phyloP scores from a whole-genome alignment of 2,113 vertebrate genomes.

The Panthera tigris region DNA sequence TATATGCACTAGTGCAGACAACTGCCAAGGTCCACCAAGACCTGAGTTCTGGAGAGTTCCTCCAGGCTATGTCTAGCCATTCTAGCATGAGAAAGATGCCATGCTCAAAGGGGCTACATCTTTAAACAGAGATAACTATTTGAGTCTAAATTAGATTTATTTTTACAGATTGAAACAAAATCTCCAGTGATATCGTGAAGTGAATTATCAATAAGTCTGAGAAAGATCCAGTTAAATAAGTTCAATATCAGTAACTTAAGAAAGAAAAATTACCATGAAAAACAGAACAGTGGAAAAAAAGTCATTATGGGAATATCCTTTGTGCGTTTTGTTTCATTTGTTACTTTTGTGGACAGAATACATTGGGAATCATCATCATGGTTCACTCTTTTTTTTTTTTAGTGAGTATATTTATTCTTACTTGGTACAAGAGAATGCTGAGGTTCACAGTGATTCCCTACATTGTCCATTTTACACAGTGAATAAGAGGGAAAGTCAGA shows the following conservation, averaged over 20 bases:
- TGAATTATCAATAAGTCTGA: not conserved
- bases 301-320: not conserved
- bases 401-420: not conserved
- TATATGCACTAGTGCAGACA: rapidly evolving
- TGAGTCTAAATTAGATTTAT: not conserved
- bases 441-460: not conserved
- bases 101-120: not conserved
- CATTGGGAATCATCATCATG: not conserved
- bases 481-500: not conserved
- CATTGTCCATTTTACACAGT: not conserved
- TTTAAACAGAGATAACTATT: not conserved
- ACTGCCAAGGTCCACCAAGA: not conserved
- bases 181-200: not conserved
- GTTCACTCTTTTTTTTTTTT: not conserved
- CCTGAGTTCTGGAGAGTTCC: not conserved
- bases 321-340: not conserved
- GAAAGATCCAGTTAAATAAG: not conserved
- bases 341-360: not conserved
- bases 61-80: rapidly evolving
- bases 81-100: not conserved
- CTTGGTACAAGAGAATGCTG: not conserved
- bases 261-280: not conserved
- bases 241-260: not conserved
- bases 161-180: not conserved
- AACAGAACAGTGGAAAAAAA: not conserved